Evolutionary conservation across 2,797 vertebrate genomes (phyloP), one percentile per base, ranked within the genome.

Genomic region (Oreortyx pictus): DNA sequence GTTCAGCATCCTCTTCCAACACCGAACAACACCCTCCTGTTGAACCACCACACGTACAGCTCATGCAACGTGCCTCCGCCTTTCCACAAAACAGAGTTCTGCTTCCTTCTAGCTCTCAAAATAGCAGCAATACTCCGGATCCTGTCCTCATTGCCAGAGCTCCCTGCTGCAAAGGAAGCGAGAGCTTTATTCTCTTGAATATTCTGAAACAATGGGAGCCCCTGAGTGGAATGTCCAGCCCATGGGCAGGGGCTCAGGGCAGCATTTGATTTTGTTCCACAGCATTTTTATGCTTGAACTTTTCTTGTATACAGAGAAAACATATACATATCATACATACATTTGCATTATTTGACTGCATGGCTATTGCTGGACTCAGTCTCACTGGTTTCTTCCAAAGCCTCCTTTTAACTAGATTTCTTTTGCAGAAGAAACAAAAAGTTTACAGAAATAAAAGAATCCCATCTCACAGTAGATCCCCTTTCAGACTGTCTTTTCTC

Each of bases 31-130:
- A 61, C 39, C 59, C 70, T 71, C 49, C 39, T 67, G 41, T 62
- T 65, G 81, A 89, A 67, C 37, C 44, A 50, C 76, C 4, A 2
- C 41, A 25, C 8, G 23, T 81, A n/a, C 18, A 56, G 74, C 93
- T 95, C 88, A 46, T 60, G 84, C 31, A 33, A 39, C 92, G 90
- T 67, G 81, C 91, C 94, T 95, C 94, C 41, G 8, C 94, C 95
- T 97, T 96, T 95, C 83, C 89, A 92, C 92, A 79, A 43, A 94
- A 13, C 90, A 94, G 71, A 50, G 71, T 74, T 88, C 33, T 82
- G 92, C 91, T 96, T 96, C 97, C 95, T 96, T 94, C 91, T 95
- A 95, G 77, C 80, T 82, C 95, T 90, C 88, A 94, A 96, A 97
- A 97, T 97, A 97, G 94, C 85, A 94, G 31, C 87, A 41, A 4